A percentile compares a stretch with the other conserved stretches of the same genome.
phyloP scores from a whole-genome alignment of 2,888 invertebrate genomes.

The Eristalis pertinax region DNA sequence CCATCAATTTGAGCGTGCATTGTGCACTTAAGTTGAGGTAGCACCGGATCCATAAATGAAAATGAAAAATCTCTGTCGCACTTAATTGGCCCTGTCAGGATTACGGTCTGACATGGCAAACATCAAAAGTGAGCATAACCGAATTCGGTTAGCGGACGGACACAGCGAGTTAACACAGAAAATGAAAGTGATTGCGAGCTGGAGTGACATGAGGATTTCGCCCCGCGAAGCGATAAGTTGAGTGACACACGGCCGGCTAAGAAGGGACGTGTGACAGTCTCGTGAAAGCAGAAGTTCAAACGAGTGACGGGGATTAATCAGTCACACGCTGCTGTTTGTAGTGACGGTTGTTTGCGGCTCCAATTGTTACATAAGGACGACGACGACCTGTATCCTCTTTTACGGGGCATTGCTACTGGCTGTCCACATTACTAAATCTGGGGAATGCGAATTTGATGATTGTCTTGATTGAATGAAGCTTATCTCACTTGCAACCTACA shows the following conservation, averaged over 20 bases:
- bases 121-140: conserved; percentile 63
- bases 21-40: conserved; percentile 45
- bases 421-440: background rate
- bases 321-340: background rate
- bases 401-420: background rate
- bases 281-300: conserved; percentile 48
- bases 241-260: conserved; percentile 30
- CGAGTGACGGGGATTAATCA: conserved; percentile 3
- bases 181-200: conserved; percentile 65
- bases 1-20: conserved; percentile 55
- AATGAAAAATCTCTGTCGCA: conserved; percentile 56
- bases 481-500: too few relatives aligned
- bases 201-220: conserved; percentile 54
- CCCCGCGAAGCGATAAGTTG: conserved; percentile 55
- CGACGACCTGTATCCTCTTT: background rate
- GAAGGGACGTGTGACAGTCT: conserved; percentile 43
- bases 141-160: conserved; percentile 42
- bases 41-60: conserved; percentile 66
- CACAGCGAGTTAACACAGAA: conserved; percentile 51
- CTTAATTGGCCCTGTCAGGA: conserved; percentile 71
- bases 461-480: too few relatives aligned
- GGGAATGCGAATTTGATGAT: background rate
- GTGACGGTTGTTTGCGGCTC: background rate
- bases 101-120: conserved; percentile 69
- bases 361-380: background rate